Evolutionary conservation across 2,113 vertebrate species (phyloP), one percentile per base, ranked within the genome.

Genomic region (Daphoenositta chrysoptera): DNA sequence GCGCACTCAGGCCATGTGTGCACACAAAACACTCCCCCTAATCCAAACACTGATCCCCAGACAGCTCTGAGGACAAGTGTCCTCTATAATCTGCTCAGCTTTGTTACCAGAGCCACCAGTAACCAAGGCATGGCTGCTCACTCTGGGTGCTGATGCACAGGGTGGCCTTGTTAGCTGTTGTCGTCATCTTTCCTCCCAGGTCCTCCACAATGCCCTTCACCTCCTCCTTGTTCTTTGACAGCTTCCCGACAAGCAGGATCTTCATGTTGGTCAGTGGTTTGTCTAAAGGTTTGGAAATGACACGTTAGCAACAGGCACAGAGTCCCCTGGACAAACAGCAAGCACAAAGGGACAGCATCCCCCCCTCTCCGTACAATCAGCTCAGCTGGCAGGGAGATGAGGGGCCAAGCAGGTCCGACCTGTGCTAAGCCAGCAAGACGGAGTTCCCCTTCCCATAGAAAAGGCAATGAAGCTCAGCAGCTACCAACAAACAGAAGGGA

Each of bases 111-210:
- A 35, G 44, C 75, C 72, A 51, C 45, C 35, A 76, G 64, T 44
- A 56, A 83, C 11, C 13, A 21, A 8, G 18, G 53, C 39, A 80
- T 1, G 15, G 40, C 40, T 39, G 95, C 99, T 98, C 83, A 99
- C 99, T 99, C 94, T 98, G 98, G 15, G 98, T 98, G 97, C 99
- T 99, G 97, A 99, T 96, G 96, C 99, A 99, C 68, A 99, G 87
- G 4, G 97, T 97, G 42, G 99, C 99, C 96, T 99, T 99, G 96
- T 81, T 98, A 87, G 97, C 98, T 0, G 98, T 97, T 9, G 98
- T 83, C 0, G 98, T 99, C 65, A 99, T 96, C 97, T 99, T 99
- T 44, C 99, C 99, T 35, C 99, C 99, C 31, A 99, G 91, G 23
- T 98, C 98, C 95, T 99, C 99, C 19, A 99, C 97, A 4, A 48